phyloP scores from a whole-genome alignment of 2,888 invertebrate genomes.

The Athalia rosae region DNA sequence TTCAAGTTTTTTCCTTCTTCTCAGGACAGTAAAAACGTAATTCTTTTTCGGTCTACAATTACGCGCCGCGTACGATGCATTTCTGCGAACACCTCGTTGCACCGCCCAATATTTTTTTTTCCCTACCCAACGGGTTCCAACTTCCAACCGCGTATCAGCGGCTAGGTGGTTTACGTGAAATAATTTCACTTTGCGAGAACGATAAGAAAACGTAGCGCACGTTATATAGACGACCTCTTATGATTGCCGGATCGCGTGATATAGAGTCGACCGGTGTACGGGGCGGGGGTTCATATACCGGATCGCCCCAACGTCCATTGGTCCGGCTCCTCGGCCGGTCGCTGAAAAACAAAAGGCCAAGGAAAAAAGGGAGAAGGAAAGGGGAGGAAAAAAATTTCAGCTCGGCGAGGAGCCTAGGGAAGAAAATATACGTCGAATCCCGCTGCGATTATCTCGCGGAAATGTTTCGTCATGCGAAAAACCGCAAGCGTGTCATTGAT shows the following conservation, averaged over 20 bases:
- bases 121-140: neutral
- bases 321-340: neutral
- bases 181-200: conserved; percentile 70
- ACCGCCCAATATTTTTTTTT: too few relatives aligned
- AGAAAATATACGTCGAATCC: too few relatives aligned
- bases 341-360: neutral
- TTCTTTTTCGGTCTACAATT: too few relatives aligned
- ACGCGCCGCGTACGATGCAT: too few relatives aligned
- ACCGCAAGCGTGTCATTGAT: neutral
- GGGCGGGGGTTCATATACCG: conserved; percentile 5
- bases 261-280: conserved; percentile 22
- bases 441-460: neutral
- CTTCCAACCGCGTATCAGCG: conserved; percentile 54
- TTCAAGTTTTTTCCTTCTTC: too few relatives aligned
- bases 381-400: neutral
- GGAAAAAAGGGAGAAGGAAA: neutral
- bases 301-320: neutral
- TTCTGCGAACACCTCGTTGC: too few relatives aligned
- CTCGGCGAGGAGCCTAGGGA: too few relatives aligned
- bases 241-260: conserved; percentile 70
- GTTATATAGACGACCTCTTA: conserved; percentile 61
- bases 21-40: too few relatives aligned
- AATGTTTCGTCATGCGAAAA: neutral
- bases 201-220: conserved; percentile 68
- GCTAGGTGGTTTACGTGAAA: conserved; percentile 63